Base-by-base conservation (phyloP, 2,888 invertebrate genomes). In the Plebejus melissa region DNA sequence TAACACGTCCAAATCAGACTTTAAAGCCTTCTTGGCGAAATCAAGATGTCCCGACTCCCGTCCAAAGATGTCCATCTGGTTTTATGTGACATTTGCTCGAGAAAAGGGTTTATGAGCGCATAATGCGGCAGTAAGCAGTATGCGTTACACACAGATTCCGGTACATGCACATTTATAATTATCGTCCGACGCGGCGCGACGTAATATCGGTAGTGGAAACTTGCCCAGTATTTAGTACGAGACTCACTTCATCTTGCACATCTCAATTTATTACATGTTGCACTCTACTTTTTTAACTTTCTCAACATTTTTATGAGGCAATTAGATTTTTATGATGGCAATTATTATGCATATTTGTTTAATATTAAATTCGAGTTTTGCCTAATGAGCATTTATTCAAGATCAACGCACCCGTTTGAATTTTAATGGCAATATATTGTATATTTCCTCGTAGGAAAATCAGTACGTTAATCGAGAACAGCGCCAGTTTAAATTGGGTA, bases 121-220 rank as follows among this genome's bases (percentile, higher is more conserved):
- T 36, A 65, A 65, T 65, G 72, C 75, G 76, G 77, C 76, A 76
- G 78, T 77, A 76, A 77, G 77, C 78, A 77, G 77, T 74, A 74
- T 32, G 65, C 11, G 60, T 60, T 60, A 28, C 58, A 65, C 65
- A 28, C 65, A 65, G 5, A 76, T 76, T 77, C 69, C 77, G 74
- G 71, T 76, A 69, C 79, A 78, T 36, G 79, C 78, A 79, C 79
- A 83, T 85, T 84, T 83, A 83, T 83, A 85, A 87, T 86, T 83
- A 86, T 85, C 80, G 85, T 81, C 82, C 79, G 80, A 80, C 80
- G 79, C 79, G 80, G 79, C 79, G 79, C 81, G 80, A 82, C 81
- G 83, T 83, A 82, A 82, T 83, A 83, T 81, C 81, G 82, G 81
- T 78, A 79, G 84, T 88, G 87, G 88, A 87, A 86, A 78, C 77